phyloP scores from a whole-genome alignment of 2,888 invertebrate species.

The Syrphus vitripennis region DNA sequence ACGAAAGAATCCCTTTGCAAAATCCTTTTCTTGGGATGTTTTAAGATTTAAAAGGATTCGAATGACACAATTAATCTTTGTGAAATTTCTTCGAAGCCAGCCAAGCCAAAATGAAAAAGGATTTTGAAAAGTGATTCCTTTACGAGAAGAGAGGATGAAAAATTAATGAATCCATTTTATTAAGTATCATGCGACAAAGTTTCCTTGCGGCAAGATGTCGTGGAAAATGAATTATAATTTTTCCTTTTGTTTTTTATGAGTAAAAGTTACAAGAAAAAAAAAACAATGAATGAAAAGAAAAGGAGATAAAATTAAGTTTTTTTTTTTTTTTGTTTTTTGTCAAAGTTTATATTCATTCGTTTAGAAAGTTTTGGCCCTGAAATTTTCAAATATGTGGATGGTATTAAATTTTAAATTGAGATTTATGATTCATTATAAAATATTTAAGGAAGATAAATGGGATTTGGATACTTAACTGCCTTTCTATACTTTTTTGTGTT shows the following conservation, averaged over 20 bases:
- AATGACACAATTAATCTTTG: conserved; percentile 66
- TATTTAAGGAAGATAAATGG: conserved; percentile 34
- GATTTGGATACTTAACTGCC: not conserved
- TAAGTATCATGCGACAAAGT: conserved; percentile 49
- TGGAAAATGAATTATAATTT: conserved; percentile 59
- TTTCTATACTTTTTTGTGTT: not conserved
- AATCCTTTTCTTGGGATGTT: conserved; percentile 15
- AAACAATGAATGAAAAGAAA: not conserved
- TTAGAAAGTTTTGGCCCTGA: not conserved
- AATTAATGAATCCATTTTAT: conserved; percentile 44
- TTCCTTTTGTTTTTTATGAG: not conserved
- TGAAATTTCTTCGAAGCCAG: conserved; percentile 43
- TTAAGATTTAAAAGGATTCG: conserved; percentile 60
- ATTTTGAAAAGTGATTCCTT: conserved; percentile 25
- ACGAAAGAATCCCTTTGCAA: not conserved
- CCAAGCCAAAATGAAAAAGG: conserved; percentile 44
- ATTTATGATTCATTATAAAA: conserved; percentile 44
- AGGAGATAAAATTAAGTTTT: not conserved
- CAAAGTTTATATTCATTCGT: not conserved
- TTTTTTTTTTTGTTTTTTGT: not conserved
- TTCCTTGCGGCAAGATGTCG: conserved; percentile 48
- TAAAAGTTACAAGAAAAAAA: not conserved
- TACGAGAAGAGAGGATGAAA: conserved; percentile 7
- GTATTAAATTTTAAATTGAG: conserved; percentile 51
- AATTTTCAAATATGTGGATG: not conserved